A percentile compares a stretch with the other conserved stretches of the same genome.
These are phyloP conservation scores for Hydrolagus colliei DNA, from an alignment of 2,797 vertebrate genomes.

Conservation along the genomic window DNA sequence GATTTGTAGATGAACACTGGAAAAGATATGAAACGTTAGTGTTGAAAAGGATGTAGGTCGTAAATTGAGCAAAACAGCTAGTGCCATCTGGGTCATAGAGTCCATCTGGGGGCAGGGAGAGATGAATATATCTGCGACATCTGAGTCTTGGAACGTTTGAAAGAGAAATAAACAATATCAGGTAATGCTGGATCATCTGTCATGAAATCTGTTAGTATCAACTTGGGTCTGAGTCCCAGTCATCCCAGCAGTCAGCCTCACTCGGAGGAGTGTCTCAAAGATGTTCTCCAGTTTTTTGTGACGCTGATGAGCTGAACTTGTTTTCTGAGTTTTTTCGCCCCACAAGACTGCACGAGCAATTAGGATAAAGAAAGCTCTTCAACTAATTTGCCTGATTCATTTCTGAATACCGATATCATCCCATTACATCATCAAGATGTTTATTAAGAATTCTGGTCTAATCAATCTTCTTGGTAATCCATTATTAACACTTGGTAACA, in stretches of 20 bases:
- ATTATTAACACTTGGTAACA: background rate
- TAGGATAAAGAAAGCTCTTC: too few species aligned
- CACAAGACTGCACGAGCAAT: too few species aligned
- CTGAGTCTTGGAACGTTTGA: background rate
- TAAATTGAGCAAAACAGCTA: background rate
- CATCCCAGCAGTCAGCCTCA: background rate
- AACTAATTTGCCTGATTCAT: too few species aligned
- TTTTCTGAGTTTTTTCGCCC: background rate
- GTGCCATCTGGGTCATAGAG: background rate
- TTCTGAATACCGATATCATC: too few species aligned
- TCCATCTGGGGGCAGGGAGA: background rate
- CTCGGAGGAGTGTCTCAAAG: background rate
- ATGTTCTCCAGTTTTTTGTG: background rate
- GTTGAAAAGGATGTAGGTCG: too few species aligned
- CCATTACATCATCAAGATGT: too few species aligned
- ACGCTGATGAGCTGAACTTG: slow-evolving; percentile 11
- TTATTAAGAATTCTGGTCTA: too few species aligned
- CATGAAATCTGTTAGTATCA: background rate
- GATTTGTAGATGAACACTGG: too few species aligned
- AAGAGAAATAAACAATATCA: background rate
- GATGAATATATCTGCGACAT: background rate
- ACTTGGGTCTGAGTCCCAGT: background rate
- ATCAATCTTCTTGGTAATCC: too few species aligned
- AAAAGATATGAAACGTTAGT: too few species aligned
- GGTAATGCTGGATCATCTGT: background rate